Percentiles rank a stretch among this genome's conserved stretches.
Evolutionary conservation across 2,113 vertebrate species (phyloP).

Genomic region (Mesoclemmys tuberculata): DNA sequence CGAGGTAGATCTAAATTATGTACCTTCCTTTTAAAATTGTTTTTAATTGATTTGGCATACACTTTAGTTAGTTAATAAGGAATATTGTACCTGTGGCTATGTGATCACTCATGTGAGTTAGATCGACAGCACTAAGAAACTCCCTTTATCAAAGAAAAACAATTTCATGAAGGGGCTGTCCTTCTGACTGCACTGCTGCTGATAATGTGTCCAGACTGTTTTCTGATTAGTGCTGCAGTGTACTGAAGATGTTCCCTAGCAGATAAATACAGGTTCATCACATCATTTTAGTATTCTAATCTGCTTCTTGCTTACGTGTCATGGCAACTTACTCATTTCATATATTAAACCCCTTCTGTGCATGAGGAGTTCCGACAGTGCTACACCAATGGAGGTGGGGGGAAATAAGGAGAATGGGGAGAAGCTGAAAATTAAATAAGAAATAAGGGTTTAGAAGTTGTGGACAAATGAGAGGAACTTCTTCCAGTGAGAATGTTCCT

Average conservation of each 20-base stretch:
- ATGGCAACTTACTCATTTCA: not conserved
- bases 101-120: slow-evolving; percentile 72
- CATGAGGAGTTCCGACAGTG: not conserved
- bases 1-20: slow-evolving; percentile 76
- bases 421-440: not conserved
- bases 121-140: slow-evolving; percentile 72
- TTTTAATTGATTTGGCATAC: slow-evolving; percentile 83
- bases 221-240: slow-evolving; percentile 75
- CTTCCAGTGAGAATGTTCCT: not conserved
- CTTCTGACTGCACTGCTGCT: slow-evolving; percentile 63
- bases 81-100: slow-evolving; percentile 70
- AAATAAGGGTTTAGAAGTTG: not conserved
- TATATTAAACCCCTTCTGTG: slow-evolving; percentile 6
- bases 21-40: slow-evolving; percentile 77
- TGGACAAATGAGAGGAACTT: not conserved
- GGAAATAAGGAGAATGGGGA: not conserved
- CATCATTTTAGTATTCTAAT: slow-evolving; percentile 43
- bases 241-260: slow-evolving; percentile 43
- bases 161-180: slow-evolving; percentile 76
- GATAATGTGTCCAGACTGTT: slow-evolving; percentile 73
- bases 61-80: slow-evolving; percentile 79
- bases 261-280: slow-evolving; percentile 57
- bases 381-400: not conserved
- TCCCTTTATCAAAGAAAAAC: slow-evolving; percentile 70
- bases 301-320: slow-evolving; percentile 20